Base-by-base conservation (phyloP, 2,888 invertebrate species). In the Nemotelus nigrinus region DNA sequence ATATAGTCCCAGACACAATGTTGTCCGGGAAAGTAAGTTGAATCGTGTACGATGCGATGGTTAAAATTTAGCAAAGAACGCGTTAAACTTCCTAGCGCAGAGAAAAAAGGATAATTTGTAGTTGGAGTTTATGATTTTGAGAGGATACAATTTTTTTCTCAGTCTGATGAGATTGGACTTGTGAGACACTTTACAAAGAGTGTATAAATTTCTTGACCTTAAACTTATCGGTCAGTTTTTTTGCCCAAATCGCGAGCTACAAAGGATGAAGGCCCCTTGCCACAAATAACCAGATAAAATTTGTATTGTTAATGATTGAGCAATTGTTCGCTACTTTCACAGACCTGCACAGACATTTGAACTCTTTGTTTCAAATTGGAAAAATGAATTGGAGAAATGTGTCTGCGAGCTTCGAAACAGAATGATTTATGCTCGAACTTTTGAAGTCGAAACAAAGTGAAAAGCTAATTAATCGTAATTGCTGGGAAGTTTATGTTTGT, bases 41-140 rank as follows among this genome's bases (percentile, higher is more conserved):
- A 53, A 53, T 53, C 53, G 10, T 10, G n/a, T 58, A 58, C 58
- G 4, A 6, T 8, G n/a, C 2, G 10, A 25, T 8, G 8, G 45
- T 8, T 39, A 3, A 43, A 47, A 67, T 47, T 67, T 45, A 67
- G 2, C 67, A 48, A 48, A 43, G 10, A 70, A 3, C 48, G 8
- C 25, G 48, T 70, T 70, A 70, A 70, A 25, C 25, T 70, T 41
- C 10, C 1, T 50, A 48, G 8, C 25, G 50, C 3, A 7, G 10
- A 65, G 45, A 2, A 25, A 39, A 70, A 70, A 50, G 7, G 25
- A 64, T 70, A 70, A 70, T 70, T 70, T 70, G 50, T 53, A 70
- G 53, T 25, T 39, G 50, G 8, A 10, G 70, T 43, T 64, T 64
- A 64, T 64, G 41, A 45, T 64, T 64, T 8, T 25, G 25, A 7